These are phyloP conservation scores for Zygogramma bicolorata DNA, from an alignment of 2,888 invertebrate species.

Conservation along the genomic window DNA sequence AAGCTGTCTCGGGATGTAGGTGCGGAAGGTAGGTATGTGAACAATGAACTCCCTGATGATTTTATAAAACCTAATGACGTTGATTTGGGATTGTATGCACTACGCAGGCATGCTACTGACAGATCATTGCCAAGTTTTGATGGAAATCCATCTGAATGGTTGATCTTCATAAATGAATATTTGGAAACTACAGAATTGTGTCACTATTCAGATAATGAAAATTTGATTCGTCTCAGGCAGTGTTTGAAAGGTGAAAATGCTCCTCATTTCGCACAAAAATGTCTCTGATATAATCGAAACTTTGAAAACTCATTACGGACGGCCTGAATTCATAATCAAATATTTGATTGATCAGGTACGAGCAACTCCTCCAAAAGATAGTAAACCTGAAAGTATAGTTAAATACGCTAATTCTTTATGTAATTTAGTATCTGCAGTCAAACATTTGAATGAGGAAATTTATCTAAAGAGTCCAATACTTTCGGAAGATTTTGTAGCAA, in stretches of 20 bases:
- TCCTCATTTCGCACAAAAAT: too few relatives aligned
- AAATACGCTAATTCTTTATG: too few relatives aligned
- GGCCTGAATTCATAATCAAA: not conserved
- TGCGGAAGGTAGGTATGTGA: not conserved
- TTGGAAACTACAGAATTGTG: not conserved
- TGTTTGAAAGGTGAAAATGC: too few relatives aligned
- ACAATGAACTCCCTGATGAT: not conserved
- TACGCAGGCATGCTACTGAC: not conserved
- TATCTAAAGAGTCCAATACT: too few relatives aligned
- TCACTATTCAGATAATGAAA: not conserved
- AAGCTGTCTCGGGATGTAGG: not conserved
- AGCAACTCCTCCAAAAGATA: not conserved
- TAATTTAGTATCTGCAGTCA: too few relatives aligned
- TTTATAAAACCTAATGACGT: not conserved
- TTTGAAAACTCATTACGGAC: too few relatives aligned
- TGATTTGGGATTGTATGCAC: not conserved
- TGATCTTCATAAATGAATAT: not conserved
- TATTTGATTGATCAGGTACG: not conserved
- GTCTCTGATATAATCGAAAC: too few relatives aligned
- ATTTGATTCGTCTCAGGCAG: not conserved
- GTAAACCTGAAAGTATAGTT: too few relatives aligned
- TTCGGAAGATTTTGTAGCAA: too few relatives aligned
- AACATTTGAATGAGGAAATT: too few relatives aligned
- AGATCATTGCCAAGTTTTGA: not conserved
- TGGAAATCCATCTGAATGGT: too few relatives aligned